Conservation (phyloP, 2,888 invertebrate species). For the Phrixothrix hirtus region DNA sequence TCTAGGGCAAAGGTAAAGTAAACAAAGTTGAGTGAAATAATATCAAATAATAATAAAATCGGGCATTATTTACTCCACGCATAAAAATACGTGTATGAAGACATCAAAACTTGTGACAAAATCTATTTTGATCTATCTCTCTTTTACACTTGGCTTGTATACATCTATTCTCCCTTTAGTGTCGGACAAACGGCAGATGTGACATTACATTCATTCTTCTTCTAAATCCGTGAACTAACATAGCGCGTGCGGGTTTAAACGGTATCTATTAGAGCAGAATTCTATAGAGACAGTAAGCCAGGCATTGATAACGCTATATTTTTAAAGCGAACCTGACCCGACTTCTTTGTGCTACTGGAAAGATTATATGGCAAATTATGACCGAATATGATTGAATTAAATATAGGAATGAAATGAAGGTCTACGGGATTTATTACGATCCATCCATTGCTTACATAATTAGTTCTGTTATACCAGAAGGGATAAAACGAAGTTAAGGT, state of each 20-base stretch:
- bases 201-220: constrained; percentile 31
- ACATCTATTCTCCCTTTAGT: constrained; percentile 11
- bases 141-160: constrained; percentile 8
- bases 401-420: constrained; percentile 11
- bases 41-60: too few species aligned
- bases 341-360: constrained; percentile 8
- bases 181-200: constrained; percentile 31
- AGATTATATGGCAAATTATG: constrained; percentile 33
- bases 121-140: constrained; percentile 17
- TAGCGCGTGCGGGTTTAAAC: constrained; percentile 36
- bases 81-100: constrained; percentile 14
- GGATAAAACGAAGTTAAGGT: neutral
- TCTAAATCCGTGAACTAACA: constrained; percentile 34
- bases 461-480: too few species aligned
- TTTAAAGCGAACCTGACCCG: constrained; percentile 7
- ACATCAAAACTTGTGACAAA: constrained; percentile 20
- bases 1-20: too few species aligned
- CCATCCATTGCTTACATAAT: constrained; percentile 4
- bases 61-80: neutral
- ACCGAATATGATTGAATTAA: constrained; percentile 31
- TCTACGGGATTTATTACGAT: constrained; percentile 4
- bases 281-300: constrained; percentile 28
- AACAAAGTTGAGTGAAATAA: too few species aligned
- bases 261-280: constrained; percentile 34
- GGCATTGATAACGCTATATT: constrained; percentile 2